Base-by-base conservation (phyloP, 37 sponge, comb jelly and placozoan species). In the Cladorhizidae sp. region DNA sequence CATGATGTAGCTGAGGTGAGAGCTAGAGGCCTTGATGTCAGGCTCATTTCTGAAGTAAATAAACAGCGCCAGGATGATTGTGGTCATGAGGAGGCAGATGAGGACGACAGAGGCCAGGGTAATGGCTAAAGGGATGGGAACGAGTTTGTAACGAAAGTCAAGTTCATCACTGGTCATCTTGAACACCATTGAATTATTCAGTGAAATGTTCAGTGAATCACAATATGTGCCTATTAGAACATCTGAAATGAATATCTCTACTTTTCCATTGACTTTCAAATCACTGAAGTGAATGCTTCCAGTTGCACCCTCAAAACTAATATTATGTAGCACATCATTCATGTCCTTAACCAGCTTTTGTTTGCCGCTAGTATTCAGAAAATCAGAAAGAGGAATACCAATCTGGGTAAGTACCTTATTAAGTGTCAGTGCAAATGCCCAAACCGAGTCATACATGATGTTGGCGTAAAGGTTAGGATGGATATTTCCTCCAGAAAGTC, bases 371-470 rank as follows among this genome's bases (percentile, higher is more conserved):
- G 29, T 37, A 15, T 25, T 52, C 25, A 56, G 11, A 31, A 9
- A 74, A 11, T 74, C 57, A 8, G 28, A 8, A 17, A 56, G 12
- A 20, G 75, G 15, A 22, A 9, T 33, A 38, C 11, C 49, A 20
- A 2, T 49, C 41, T 33, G 21, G 61, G 64, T n/a, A 40, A 64
- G 18, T 28, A 65, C 40, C 1, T 1, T 0, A 43, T 78, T 64
- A 8, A 78, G 49, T 7, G 78, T 37, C 8, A 49, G 43, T 37
- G 65, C 78, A 64, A 78, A 64, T 9, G 65, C 51, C 65, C 65
- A 64, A 15, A 78, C 49, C 25, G 78, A 63, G 39, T 78, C 78
- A 64, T 64, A 40, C 33, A 78, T 9, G 14, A 78, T 51, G 28
- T 73, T 73, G 1, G 74, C 74, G 51, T 54, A 73, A 29, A n/a